Evolutionary conservation across 2,797 vertebrate species (phyloP).

Genomic region (Triplophysa bombifrons): DNA sequence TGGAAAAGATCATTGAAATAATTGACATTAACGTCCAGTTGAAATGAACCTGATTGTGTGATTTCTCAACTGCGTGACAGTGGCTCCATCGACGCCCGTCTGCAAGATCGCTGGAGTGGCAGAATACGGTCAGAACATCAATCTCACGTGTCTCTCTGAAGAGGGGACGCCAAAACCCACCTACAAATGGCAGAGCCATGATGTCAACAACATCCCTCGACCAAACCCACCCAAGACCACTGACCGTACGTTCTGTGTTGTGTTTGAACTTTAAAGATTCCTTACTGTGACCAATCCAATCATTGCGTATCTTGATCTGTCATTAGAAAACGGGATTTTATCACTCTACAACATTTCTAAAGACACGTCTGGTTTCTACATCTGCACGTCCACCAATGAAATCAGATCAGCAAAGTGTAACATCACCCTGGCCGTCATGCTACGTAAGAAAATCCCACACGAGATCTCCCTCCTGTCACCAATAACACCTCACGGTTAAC

Average conservation of each 20-base stretch:
- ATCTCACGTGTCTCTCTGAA: conserved; percentile 80
- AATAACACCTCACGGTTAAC: neutral
- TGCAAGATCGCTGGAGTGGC: conserved; percentile 78
- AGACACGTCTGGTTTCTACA: conserved; percentile 83
- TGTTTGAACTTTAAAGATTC: neutral
- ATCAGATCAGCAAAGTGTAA: conserved; percentile 78
- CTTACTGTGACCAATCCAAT: neutral
- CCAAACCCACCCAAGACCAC: conserved; percentile 45
- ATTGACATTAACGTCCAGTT: neutral
- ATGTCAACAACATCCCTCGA: conserved; percentile 44
- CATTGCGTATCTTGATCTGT: conserved; percentile 3
- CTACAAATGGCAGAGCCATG: conserved; percentile 81
- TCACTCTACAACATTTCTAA: conserved; percentile 83
- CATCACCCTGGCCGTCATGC: conserved; percentile 79
- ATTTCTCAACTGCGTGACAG: conserved; percentile 66
- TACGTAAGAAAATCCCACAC: conserved; percentile 65
- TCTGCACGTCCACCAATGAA: conserved; percentile 82
- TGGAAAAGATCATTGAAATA: neutral
- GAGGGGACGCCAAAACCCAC: conserved; percentile 84
- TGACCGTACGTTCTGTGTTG: conserved; percentile 61
- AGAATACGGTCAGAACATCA: conserved; percentile 81
- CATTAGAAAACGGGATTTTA: conserved; percentile 71
- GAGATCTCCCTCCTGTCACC: neutral
- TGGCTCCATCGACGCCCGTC: conserved; percentile 82
- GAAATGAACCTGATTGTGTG: neutral